A percentile compares a stretch with the other conserved stretches of the same genome.
Evolutionary conservation across 1,140 invertebrate species (phyloP).

Genomic region (Drosophila kurseongensis): DNA sequence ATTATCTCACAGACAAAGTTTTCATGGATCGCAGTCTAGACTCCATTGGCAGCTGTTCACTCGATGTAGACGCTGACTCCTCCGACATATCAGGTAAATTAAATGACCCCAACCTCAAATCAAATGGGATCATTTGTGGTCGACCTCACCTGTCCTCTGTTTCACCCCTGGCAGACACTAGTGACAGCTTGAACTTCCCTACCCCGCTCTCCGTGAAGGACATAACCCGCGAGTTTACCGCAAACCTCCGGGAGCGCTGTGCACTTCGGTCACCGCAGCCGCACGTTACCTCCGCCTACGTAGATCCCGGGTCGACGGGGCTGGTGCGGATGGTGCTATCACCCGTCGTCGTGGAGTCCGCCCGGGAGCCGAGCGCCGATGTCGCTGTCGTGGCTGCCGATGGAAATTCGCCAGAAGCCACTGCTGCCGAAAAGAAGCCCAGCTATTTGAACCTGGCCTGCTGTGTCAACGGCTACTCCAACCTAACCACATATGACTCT

Average conservation of each 20-base stretch:
- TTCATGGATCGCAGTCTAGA: constrained; percentile 89
- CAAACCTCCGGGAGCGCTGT: constrained; percentile 85
- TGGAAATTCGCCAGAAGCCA: constrained; percentile 4
- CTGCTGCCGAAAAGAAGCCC: constrained; percentile 85
- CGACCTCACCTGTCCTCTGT: not conserved
- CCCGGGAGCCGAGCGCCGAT: constrained; percentile 7
- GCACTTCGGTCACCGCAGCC: constrained; percentile 53
- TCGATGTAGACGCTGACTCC: constrained; percentile 91
- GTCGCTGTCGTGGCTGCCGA: constrained; percentile 19
- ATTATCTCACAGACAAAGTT: constrained; percentile 31
- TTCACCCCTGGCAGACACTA: constrained; percentile 68
- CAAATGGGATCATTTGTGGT: constrained; percentile 14
- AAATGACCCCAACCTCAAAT: constrained; percentile 9
- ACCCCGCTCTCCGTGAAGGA: constrained; percentile 87
- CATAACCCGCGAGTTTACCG: constrained; percentile 86
- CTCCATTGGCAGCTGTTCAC: constrained; percentile 92
- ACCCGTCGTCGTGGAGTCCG: constrained; percentile 30
- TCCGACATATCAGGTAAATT: constrained; percentile 91
- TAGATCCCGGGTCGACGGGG: constrained; percentile 46
- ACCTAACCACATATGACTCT: constrained; percentile 92
- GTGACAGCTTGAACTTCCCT: constrained; percentile 85
- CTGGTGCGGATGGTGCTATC: constrained; percentile 71
- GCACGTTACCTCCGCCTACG: constrained; percentile 31
- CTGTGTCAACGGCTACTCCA: constrained; percentile 95
- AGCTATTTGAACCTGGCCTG: constrained; percentile 95